Evolutionary conservation across 2,888 invertebrate genomes (phyloP).

Genomic region (Urechis unicinctus): DNA sequence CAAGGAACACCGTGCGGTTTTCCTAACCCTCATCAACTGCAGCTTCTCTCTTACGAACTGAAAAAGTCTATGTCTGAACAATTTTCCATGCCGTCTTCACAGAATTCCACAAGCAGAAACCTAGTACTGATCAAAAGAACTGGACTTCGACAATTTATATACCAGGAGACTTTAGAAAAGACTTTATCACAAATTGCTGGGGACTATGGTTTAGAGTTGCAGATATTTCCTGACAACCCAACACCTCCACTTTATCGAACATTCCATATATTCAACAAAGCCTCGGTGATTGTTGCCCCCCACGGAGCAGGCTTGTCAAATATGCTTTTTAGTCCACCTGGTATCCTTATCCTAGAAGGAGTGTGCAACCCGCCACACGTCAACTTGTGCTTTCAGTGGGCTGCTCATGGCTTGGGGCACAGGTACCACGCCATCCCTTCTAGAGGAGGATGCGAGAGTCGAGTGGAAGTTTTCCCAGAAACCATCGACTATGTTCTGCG

Average conservation of each 20-base stretch:
- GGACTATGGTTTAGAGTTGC: conserved; percentile 9
- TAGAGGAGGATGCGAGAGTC: conserved; percentile 15
- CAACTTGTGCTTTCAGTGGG: conserved; percentile 24
- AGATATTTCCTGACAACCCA: conserved; percentile 17
- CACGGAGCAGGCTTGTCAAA: conserved; percentile 25
- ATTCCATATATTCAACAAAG: conserved; percentile 16
- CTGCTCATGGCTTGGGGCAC: conserved; percentile 16
- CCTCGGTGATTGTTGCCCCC: conserved; percentile 20
- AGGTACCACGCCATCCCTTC: conserved; percentile 22
- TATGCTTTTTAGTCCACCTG: conserved; percentile 15
- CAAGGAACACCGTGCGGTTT: conserved; percentile 23
- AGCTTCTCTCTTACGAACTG: conserved; percentile 12
- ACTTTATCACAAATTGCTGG: conserved; percentile 6
- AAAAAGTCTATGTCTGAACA: not conserved
- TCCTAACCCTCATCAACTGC: conserved; percentile 11
- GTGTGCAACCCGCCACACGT: conserved; percentile 25
- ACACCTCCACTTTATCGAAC: conserved; percentile 14
- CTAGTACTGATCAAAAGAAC: conserved; percentile 14
- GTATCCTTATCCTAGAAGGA: conserved; percentile 19
- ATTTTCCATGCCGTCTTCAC: not conserved
- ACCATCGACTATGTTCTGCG: conserved; percentile 4
- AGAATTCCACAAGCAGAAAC: not conserved
- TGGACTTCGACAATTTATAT: conserved; percentile 8
- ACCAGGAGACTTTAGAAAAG: conserved; percentile 3
- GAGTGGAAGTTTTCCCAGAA: conserved; percentile 13